phyloP scores from a whole-genome alignment of 2,888 invertebrate species.

The Eupithecia insigniata region DNA sequence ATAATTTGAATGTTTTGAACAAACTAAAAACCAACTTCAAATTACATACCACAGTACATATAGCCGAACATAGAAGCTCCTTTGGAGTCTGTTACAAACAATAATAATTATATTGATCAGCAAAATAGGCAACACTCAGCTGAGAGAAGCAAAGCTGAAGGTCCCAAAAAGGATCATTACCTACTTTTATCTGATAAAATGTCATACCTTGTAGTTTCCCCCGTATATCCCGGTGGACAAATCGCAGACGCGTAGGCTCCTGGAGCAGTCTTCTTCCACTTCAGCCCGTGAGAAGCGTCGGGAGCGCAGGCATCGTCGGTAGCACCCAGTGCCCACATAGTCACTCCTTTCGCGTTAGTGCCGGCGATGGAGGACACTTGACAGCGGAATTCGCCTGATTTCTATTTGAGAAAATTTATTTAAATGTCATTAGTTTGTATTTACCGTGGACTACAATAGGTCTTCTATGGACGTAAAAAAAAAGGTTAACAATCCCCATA shows the following conservation, averaged over 20 bases:
- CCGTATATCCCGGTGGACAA: constrained; percentile 82
- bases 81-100: too few relatives aligned
- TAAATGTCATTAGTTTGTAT: too few relatives aligned
- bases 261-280: constrained; percentile 87
- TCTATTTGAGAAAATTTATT: constrained; percentile 72
- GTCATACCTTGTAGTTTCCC: constrained; percentile 70
- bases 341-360: constrained; percentile 81
- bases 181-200: neutral
- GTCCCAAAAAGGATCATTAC: neutral
- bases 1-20: too few relatives aligned
- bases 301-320: constrained; percentile 81
- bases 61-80: too few relatives aligned
- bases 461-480: too few relatives aligned
- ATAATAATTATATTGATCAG: neutral
- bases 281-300: constrained; percentile 82
- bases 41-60: too few relatives aligned
- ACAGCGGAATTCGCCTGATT: constrained; percentile 91
- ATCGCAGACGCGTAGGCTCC: constrained; percentile 86
- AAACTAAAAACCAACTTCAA: too few relatives aligned
- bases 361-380: constrained; percentile 85
- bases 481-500: too few relatives aligned
- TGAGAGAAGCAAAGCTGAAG: neutral
- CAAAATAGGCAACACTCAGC: neutral
- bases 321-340: constrained; percentile 86
- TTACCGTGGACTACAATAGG: too few relatives aligned